Evolutionary conservation across 2,797 vertebrate genomes (phyloP).

Genomic region (Stomatorhinus walkeri): DNA sequence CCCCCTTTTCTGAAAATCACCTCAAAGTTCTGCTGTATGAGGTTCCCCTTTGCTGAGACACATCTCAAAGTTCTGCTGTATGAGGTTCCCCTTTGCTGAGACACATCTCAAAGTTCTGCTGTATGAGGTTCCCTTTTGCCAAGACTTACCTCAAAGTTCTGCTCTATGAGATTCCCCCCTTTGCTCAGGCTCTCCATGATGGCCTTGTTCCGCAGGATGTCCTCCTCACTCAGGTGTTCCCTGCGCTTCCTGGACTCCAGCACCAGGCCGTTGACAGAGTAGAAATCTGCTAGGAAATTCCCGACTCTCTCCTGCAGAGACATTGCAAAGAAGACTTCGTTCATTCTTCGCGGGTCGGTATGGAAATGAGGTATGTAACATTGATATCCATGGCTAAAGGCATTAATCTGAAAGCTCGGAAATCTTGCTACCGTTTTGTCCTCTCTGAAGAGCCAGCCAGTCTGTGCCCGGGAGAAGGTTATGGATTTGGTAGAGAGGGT

Average conservation of each 20-base stretch:
- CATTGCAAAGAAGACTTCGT: not conserved
- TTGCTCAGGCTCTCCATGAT: slow-evolving; percentile 99
- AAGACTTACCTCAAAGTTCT: slow-evolving; percentile 83
- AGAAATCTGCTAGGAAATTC: slow-evolving; percentile 95
- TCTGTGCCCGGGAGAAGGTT: slow-evolving; percentile 90
- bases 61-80: not conserved
- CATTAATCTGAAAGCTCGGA: not conserved
- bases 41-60: not conserved
- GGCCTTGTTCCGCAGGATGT: slow-evolving; percentile 96
- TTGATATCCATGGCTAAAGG: not conserved
- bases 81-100: not conserved
- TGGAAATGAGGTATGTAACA: not conserved
- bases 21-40: not conserved
- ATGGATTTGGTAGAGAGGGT: slow-evolving; percentile 98
- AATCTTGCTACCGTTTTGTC: slow-evolving; percentile 83
- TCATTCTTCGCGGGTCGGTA: not conserved
- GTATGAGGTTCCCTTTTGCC: not conserved
- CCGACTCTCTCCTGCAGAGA: slow-evolving; percentile 84
- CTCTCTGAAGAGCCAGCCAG: slow-evolving; percentile 94
- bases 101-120: not conserved
- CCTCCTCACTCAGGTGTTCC: slow-evolving; percentile 95
- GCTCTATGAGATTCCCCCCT: slow-evolving; percentile 90
- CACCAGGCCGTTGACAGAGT: slow-evolving; percentile 89
- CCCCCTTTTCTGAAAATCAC: not conserved
- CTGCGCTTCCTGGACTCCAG: slow-evolving; percentile 93